Conservation (phyloP, 2,888 invertebrate species). For the Malthinus seriepunctatus region DNA sequence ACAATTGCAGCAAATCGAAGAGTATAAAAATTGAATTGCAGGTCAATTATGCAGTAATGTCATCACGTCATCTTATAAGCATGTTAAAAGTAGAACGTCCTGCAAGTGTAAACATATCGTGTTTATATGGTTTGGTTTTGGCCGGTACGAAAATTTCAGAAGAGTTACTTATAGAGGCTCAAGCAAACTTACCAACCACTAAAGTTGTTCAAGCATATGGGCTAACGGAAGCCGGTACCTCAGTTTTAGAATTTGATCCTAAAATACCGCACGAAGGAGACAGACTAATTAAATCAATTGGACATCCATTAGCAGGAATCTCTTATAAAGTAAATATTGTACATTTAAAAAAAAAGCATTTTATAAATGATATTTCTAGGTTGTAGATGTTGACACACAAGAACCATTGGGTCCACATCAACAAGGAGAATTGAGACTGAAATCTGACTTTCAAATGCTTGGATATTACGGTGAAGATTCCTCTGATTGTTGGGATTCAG, state of each 20-base stretch:
- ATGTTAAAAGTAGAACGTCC: not conserved
- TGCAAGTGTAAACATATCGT: not conserved
- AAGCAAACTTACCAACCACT: not conserved
- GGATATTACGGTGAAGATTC: constrained; percentile 57
- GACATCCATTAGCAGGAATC: not conserved
- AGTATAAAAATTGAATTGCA: not conserved
- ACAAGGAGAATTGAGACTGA: constrained; percentile 59
- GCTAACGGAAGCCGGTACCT: not conserved
- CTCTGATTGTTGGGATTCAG: constrained; percentile 49
- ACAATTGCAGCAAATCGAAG: no score
- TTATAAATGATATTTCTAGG: constrained; percentile 58
- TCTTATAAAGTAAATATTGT: constrained; percentile 45
- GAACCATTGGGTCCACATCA: constrained; percentile 54
- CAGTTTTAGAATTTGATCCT: not conserved
- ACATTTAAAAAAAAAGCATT: not conserved
- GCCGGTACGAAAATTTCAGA: not conserved
- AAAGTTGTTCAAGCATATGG: not conserved
- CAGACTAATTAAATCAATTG: constrained; percentile 16
- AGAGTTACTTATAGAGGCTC: not conserved
- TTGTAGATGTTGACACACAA: constrained; percentile 55
- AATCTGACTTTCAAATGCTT: constrained; percentile 46
- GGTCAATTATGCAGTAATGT: not conserved
- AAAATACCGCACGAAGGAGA: not conserved
- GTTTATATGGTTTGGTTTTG: not conserved
- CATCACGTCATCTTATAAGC: not conserved